Evolutionary conservation across 1,140 invertebrate species (phyloP).

Genomic region (Drosophila sechellia): DNA sequence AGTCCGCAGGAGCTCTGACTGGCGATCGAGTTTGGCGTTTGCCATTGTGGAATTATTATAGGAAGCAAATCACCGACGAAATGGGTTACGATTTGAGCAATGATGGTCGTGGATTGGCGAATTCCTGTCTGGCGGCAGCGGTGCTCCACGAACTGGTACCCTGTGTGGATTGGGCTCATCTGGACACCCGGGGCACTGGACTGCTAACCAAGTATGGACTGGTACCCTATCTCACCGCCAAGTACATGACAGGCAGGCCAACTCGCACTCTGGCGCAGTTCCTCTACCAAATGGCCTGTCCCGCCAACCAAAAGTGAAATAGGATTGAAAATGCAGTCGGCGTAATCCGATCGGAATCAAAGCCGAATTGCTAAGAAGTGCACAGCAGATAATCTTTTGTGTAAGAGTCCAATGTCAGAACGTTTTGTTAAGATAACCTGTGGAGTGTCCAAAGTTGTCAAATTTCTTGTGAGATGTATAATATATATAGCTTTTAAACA

Average conservation of each 20-base stretch:
- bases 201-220: conserved; percentile 85
- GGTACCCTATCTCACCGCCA: conserved; percentile 86
- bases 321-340: background rate
- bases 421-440: conserved; percentile 2
- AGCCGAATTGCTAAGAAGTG: background rate
- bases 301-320: conserved; percentile 51
- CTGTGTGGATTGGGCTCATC: conserved; percentile 87
- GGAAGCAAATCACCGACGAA: conserved; percentile 87
- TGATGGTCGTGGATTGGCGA: conserved; percentile 85
- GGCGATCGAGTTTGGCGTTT: conserved; percentile 96
- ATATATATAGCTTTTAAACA: background rate
- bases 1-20: conserved; percentile 88
- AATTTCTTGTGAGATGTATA: conserved; percentile 1
- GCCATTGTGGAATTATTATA: conserved; percentile 93
- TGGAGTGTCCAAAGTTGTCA: conserved; percentile 3
- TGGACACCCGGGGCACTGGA: conserved; percentile 89
- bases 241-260: conserved; percentile 84
- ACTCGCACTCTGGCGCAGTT: conserved; percentile 62
- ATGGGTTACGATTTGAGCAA: conserved; percentile 87
- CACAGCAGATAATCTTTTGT: background rate
- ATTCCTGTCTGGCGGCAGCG: conserved; percentile 88
- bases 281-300: conserved; percentile 85
- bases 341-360: background rate
- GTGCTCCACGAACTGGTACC: conserved; percentile 89
- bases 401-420: too few relatives aligned